Evolutionary conservation across 2,797 vertebrate species (phyloP), one percentile per base, ranked within the genome.

Genomic region (Oreortyx pictus): DNA sequence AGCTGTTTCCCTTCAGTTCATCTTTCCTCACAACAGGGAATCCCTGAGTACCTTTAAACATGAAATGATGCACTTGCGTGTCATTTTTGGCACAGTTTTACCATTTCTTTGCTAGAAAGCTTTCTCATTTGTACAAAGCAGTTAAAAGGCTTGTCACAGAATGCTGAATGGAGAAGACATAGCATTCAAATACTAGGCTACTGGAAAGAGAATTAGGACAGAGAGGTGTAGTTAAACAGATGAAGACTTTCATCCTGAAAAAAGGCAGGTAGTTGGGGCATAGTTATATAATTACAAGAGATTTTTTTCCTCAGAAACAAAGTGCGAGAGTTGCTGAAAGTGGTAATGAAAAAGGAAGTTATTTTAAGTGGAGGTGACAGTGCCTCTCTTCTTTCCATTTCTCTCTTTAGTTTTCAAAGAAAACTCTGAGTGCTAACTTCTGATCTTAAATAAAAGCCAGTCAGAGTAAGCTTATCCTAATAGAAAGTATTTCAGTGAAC

Each of bases 281-380:
- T 77, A 78, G 46, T 93, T 43, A 76, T 70, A 35, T 80, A 88
- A 86, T 91, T 90, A 82, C 67, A 86, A 86, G 88, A 90, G 77
- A 92, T 94, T 94, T 93, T 94, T 95, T 92, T 96, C 62, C 64
- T 86, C 49, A 52, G 29, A 29, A 57, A 49, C 14, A 39, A 64
- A 70, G 19, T 47, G 76, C 74, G 60, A 25, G 60, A 89, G n/a
- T 61, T 74, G 14, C 23, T 92, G 77, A 64, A 83, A 78, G 35
- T 57, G 64, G 81, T 57, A 84, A 84, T 59, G 46, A 44, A 54
- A 89, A 79, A 86, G n/a, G 29, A 92, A 92, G 23, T 56, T 14
- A 83, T 41, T 89, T 92, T 82, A 67, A 79, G 10, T 70, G 3
- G 14, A 60, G 25, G 76, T 73, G 74, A 66, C 1, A 0, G 7